Conservation (phyloP, 2,888 invertebrate genomes). For the Ennomos fuscantarius region DNA sequence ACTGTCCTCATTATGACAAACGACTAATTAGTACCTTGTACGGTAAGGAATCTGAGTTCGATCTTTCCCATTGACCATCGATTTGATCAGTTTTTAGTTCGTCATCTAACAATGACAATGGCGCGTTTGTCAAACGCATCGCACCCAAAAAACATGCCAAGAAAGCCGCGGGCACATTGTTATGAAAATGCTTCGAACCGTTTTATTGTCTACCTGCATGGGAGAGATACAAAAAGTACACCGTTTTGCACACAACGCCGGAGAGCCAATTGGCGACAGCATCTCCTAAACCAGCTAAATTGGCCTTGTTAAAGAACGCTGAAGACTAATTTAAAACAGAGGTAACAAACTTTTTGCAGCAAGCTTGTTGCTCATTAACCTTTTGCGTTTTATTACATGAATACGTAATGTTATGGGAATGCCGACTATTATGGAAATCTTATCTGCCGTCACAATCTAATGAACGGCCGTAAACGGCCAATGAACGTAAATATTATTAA, state of each 20-base stretch:
- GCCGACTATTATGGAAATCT: slow-evolving; percentile 56
- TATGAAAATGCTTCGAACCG: slow-evolving; percentile 81
- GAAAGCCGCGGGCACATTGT: slow-evolving; percentile 82
- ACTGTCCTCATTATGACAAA: slow-evolving; percentile 35
- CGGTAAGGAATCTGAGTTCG: slow-evolving; percentile 63
- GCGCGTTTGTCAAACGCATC: slow-evolving; percentile 80
- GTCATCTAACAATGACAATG: slow-evolving; percentile 82
- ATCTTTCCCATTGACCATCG: slow-evolving; percentile 75
- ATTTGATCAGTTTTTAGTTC: slow-evolving; percentile 76
- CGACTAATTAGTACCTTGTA: slow-evolving; percentile 69
- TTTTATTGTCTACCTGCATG: slow-evolving; percentile 82
- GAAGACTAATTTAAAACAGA: slow-evolving; percentile 75
- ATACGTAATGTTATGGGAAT: slow-evolving; percentile 44
- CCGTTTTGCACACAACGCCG: slow-evolving; percentile 75
- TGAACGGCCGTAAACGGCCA: slow-evolving; percentile 53
- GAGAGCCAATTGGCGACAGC: slow-evolving; percentile 59
- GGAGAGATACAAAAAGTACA: slow-evolving; percentile 71
- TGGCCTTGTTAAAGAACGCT: slow-evolving; percentile 74
- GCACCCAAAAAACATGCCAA: slow-evolving; percentile 74
- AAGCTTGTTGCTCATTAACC: slow-evolving; percentile 53
- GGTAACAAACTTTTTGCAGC: slow-evolving; percentile 70
- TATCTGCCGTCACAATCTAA: slow-evolving; percentile 52
- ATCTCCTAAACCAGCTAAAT: slow-evolving; percentile 67
- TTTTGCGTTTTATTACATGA: slow-evolving; percentile 47
- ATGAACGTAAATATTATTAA: slow-evolving; percentile 48